Base-by-base conservation (phyloP, 2,888 invertebrate species). In the Cheiracanthium punctorium region DNA sequence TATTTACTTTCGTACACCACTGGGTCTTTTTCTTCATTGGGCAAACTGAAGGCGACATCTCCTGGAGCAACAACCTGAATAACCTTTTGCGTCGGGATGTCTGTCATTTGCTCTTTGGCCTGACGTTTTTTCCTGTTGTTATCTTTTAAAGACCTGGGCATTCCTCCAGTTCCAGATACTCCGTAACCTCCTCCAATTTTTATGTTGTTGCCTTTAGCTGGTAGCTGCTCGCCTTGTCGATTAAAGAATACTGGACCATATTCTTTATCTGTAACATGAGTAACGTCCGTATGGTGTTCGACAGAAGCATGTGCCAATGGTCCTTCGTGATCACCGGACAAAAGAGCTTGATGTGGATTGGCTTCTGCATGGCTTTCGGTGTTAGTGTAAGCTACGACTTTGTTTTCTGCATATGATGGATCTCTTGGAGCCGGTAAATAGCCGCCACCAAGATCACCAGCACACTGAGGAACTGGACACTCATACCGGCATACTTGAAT, bases 401-500 rank as follows among this genome's bases (percentile, higher is more conserved):
- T 90, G 69, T 89, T 95, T 92, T 97, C 96, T 37, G 96, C 96
- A 92, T 95, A 96, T 67, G 95, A 95, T 1, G 96, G 97, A 92
- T 96, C 96, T 90, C 97, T 93, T 24, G 97, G 74, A 37, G 96
- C 96, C 73, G 95, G 94, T 67, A 94, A 94, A 90, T 94, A 95
- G 90, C 95, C 95, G 87, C 94, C 94, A 43, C 88, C 88, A 69
- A 88, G 88, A 41, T 88, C 87, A 28, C 88, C 87, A 29, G 80
- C 84, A 24, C 88, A 88, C 52, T 88, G 80, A 0, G 88, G 88
- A 8, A 81, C 80, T 4, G 88, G 88, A 43, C 88, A 88, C 91
- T 97, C 96, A 92, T 96, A 73, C 1, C 97, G 94, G 91, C 97
- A 97, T 2, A 97, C 97, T 93, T 97, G 97, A 90, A 97, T 97